Percentiles rank a stretch among this genome's conserved stretches.
phyloP scores from a whole-genome alignment of 2,113 vertebrate species.

The Xyrauchen texanus region DNA sequence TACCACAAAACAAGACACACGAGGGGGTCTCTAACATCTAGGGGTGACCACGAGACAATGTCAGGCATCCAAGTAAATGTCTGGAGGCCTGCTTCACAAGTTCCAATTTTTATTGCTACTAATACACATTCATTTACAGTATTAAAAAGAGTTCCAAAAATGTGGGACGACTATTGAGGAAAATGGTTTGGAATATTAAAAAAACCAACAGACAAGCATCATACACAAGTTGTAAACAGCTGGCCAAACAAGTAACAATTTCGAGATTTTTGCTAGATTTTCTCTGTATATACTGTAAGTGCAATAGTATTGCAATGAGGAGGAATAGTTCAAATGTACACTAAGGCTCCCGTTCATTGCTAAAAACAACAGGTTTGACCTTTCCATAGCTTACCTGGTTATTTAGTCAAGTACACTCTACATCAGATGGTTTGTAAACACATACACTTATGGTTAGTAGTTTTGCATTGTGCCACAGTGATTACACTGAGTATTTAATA shows the following conservation, averaged over 20 bases:
- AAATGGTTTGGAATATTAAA: constrained; percentile 35
- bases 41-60: constrained; percentile 23
- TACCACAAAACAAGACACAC: constrained; percentile 69
- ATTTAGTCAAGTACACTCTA: background rate
- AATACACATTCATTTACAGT: constrained; percentile 79
- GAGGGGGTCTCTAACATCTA: constrained; percentile 46
- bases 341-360: background rate
- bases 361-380: background rate
- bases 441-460: constrained; percentile 7
- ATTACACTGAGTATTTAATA: constrained; percentile 5
- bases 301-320: background rate
- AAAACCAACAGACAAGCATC: constrained; percentile 24
- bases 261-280: background rate
- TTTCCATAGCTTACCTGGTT: background rate
- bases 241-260: background rate
- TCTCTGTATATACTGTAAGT: background rate
- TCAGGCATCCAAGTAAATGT: constrained; percentile 78
- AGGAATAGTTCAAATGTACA: background rate
- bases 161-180: constrained; percentile 26
- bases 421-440: background rate
- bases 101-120: constrained; percentile 89
- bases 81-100: constrained; percentile 81
- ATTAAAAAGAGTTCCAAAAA: constrained; percentile 68
- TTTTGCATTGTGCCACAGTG: constrained; percentile 17
- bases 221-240: background rate